Evolutionary conservation across 2,888 invertebrate genomes (phyloP).

Genomic region (Tuta absoluta): DNA sequence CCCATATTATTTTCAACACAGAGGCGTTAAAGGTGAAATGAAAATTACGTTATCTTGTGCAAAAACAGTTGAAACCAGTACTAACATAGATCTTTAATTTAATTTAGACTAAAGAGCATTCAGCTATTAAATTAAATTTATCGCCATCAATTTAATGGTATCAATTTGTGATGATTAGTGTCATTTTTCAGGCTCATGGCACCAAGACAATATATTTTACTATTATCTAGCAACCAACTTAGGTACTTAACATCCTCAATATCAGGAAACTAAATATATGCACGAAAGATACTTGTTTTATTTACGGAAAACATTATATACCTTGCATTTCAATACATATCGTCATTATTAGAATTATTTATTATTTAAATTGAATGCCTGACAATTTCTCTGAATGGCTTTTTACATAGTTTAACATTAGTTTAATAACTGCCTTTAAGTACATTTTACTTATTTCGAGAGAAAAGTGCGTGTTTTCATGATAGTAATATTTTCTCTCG

Average conservation of each 20-base stretch:
- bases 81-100: too few relatives aligned
- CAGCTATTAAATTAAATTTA: too few relatives aligned
- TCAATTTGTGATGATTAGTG: background rate
- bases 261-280: too few relatives aligned
- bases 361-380: background rate
- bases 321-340: background rate
- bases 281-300: background rate
- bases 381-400: slow-evolving; percentile 2
- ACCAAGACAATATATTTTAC: background rate
- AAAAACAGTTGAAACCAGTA: too few relatives aligned
- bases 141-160: too few relatives aligned
- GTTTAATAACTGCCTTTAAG: background rate
- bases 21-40: background rate
- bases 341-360: background rate
- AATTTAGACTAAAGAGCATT: too few relatives aligned
- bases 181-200: slow-evolving; percentile 10
- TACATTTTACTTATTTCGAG: background rate
- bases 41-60: too few relatives aligned
- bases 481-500: background rate
- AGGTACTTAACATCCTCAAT: too few relatives aligned
- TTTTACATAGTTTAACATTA: background rate
- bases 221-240: too few relatives aligned
- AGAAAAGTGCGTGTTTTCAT: background rate
- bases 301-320: background rate
- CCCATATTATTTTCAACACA: background rate